Conservation (phyloP, 2,113 vertebrate genomes). For the Ramphastos sulfuratus region DNA sequence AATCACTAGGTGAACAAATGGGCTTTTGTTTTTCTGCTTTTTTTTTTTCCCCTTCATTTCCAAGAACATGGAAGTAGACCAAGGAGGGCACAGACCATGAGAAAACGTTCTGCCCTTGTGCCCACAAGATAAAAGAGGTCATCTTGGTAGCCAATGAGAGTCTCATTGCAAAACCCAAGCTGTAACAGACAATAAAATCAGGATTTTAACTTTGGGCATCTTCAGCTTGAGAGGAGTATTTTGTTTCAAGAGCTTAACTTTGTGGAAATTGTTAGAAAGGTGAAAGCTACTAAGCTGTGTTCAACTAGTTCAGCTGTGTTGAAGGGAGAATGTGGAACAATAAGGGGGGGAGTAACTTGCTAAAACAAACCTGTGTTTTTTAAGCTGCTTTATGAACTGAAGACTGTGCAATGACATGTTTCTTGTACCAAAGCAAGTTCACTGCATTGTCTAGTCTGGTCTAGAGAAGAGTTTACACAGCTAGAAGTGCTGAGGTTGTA, state of each 20-base stretch:
- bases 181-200: not conserved
- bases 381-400: not conserved
- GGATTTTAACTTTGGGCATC: not conserved
- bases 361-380: not conserved
- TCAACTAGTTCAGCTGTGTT: not conserved
- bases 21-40: not conserved
- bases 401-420: not conserved
- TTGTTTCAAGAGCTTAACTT: not conserved
- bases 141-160: not conserved
- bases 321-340: not conserved
- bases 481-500: not conserved
- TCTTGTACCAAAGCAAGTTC: not conserved
- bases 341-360: not conserved
- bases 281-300: not conserved
- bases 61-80: not conserved
- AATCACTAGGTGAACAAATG: not conserved
- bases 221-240: not conserved
- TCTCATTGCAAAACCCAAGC: not conserved
- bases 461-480: not conserved
- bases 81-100: slow-evolving; percentile 31
- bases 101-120: not conserved
- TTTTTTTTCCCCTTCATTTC: not conserved
- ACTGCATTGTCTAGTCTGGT: not conserved
- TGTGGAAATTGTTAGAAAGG: not conserved
- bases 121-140: not conserved